Evolutionary conservation across 2,113 vertebrate species (phyloP).

Genomic region (western clawed frog (Xenopus tropicalis)): DNA sequence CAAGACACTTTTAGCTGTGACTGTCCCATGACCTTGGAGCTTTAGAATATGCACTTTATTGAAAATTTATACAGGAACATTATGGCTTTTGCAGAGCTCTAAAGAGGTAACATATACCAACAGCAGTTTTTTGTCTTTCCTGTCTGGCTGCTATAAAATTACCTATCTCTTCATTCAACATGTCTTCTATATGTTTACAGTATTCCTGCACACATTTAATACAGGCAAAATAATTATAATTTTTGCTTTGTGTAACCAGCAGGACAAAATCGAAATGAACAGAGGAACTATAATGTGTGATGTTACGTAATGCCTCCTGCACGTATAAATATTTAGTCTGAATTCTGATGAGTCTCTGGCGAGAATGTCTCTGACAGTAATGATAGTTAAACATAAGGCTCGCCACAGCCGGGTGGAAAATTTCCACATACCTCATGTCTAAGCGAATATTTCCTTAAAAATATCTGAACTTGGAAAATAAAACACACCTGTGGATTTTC

Average conservation of each 20-base stretch:
- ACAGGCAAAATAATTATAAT: too few species aligned
- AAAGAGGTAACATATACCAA: too few species aligned
- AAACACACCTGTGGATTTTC: conserved; percentile 29
- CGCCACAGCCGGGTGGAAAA: conserved; percentile 29
- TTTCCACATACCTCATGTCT: conserved; percentile 38
- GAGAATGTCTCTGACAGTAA: conserved; percentile 18
- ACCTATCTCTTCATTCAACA: too few species aligned
- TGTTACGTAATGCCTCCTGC: conserved; percentile 35
- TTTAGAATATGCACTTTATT: too few species aligned
- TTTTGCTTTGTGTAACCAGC: neutral
- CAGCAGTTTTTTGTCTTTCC: too few species aligned
- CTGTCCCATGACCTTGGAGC: too few species aligned
- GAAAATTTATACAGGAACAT: too few species aligned
- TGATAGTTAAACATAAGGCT: conserved; percentile 32
- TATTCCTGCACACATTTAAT: too few species aligned
- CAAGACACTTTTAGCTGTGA: too few species aligned
- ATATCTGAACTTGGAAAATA: conserved; percentile 19
- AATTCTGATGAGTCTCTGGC: conserved; percentile 37
- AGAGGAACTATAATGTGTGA: conserved; percentile 12
- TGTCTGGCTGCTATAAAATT: too few species aligned
- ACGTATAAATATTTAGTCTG: conserved; percentile 43
- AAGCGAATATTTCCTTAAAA: conserved; percentile 20
- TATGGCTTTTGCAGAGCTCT: too few species aligned
- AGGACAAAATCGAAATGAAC: neutral
- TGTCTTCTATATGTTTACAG: too few species aligned